Evolutionary conservation across 2,888 invertebrate species (phyloP), one percentile per base, ranked within the genome.

Genomic region (Operophtera brumata): DNA sequence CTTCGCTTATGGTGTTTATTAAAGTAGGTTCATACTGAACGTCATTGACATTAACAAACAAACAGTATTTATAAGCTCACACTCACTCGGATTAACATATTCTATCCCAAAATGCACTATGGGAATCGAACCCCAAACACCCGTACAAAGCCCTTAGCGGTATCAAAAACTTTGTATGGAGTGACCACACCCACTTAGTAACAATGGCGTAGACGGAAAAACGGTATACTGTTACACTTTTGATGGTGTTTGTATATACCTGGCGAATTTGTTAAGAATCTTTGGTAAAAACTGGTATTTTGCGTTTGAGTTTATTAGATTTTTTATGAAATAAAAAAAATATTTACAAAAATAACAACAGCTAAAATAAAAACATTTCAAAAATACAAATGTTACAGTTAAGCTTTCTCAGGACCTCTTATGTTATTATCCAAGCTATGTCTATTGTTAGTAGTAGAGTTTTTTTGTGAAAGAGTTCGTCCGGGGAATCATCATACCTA

Each of bases 151-250:
- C 12, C 20, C 35, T 6, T 53, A 54, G 49, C 46, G 47, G 32
- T 52, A 57, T 57, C 56, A 48, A 43, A 43, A 37, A 36, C 42
- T 62, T 59, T 61, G 50, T 47, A 48, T 42, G 30, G 46, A 11
- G 47, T 61, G 65, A 64, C 73, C 73, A 71, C 73, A 62, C 71
- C 69, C 66, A 61, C 42, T 39, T 54, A 0, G 56, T 60, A 50
- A 66, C 67, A 66, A 69, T 60, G 44, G 50, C 35, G 20, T 20
- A 28, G 12, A n/a, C 52, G 72, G 71, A 71, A 69, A 67, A 57
- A 40, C 36, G 58, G 69, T 66, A 61, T 72, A 62, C 55, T 55
- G 51, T 72, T 71, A 70, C 72, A 44, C 47, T 42, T 61, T 68
- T 67, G 58, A 39, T 25, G n/a, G 7, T 20, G 32, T 41, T 48